Evolutionary conservation across 2,888 invertebrate species (phyloP), one percentile per base, ranked within the genome.

Genomic region (Choreutis nemorana): DNA sequence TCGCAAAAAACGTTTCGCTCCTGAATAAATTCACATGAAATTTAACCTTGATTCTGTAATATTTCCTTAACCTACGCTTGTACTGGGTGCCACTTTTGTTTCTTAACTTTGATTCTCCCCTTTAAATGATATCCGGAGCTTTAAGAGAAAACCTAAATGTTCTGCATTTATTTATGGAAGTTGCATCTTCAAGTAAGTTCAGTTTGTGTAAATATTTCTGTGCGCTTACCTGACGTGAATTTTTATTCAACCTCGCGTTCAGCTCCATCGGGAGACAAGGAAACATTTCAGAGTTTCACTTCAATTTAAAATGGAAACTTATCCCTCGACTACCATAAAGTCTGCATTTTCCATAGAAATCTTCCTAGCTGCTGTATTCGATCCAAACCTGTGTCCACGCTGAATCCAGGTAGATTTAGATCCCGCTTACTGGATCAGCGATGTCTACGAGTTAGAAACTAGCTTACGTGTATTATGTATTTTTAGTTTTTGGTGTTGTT

Each of bases 281-380:
- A 58, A 70, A 66, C 68, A 66, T 75, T 67, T 70, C 65, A 63
- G 60, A 67, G 63, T 68, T 71, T 67, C 67, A 67, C 67, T 71
- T 71, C 68, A 73, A 75, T 77, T 73, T 75, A 65, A 77, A 77
- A 77, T 73, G 64, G 67, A 73, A 77, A 77, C 73, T 68, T 71
- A 77, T 78, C 75, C 75, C 77, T 54, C 51, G 65, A 64, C 70
- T 65, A 58, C 67, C 70, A 72, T 78, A 77, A 75, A 77, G 75
- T 75, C 71, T 70, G 60, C 61, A 70, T 75, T 77, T 77, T 68
- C 73, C 71, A 77, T 77, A 68, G 70, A 73, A 70, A 75, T 72
- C 66, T 62, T 63, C 62, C 59, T 58, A 62, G 62, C 64, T 59
- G 56, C 47, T 58, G 57, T 59, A 54, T 61, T 67, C 63, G 62